These are phyloP conservation scores for Speoplatyrhinus poulsoni DNA, from an alignment of 2,113 vertebrate genomes.

Conservation along the genomic window DNA sequence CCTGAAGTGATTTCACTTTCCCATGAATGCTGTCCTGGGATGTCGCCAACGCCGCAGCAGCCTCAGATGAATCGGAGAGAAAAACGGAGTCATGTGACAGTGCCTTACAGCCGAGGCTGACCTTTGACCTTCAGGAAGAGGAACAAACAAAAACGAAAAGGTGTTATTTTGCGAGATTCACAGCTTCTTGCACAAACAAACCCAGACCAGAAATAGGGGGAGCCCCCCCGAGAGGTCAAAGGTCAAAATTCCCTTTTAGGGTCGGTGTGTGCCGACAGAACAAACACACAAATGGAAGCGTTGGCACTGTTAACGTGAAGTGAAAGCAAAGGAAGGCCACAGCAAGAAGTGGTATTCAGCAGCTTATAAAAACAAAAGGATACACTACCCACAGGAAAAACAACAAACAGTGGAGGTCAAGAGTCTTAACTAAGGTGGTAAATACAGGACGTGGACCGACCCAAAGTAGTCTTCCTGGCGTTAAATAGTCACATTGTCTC, in stretches of 20 bases:
- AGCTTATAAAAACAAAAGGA: constrained; percentile 26
- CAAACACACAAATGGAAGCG: not conserved
- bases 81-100: constrained; percentile 91
- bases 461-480: constrained; percentile 28
- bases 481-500: constrained; percentile 1
- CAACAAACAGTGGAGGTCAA: constrained; percentile 52
- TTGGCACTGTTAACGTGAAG: constrained; percentile 21
- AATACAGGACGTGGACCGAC: constrained; percentile 27
- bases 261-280: not conserved
- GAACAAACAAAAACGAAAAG: constrained; percentile 27
- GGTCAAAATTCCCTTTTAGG: not conserved
- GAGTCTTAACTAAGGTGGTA: constrained; percentile 12
- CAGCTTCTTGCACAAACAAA: constrained; percentile 3
- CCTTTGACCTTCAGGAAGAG: constrained; percentile 75
- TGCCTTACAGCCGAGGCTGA: constrained; percentile 82
- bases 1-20: constrained; percentile 87
- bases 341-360: constrained; percentile 45
- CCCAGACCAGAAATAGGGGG: not conserved
- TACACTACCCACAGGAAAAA: constrained; percentile 39
- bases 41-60: constrained; percentile 53
- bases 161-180: constrained; percentile 1
- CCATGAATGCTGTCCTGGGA: constrained; percentile 83
- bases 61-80: constrained; percentile 76
- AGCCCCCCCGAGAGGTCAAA: too few species aligned
- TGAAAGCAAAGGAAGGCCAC: constrained; percentile 13